phyloP scores from a whole-genome alignment of 2,797 vertebrate genomes.

The Ctenosaura bakeri region DNA sequence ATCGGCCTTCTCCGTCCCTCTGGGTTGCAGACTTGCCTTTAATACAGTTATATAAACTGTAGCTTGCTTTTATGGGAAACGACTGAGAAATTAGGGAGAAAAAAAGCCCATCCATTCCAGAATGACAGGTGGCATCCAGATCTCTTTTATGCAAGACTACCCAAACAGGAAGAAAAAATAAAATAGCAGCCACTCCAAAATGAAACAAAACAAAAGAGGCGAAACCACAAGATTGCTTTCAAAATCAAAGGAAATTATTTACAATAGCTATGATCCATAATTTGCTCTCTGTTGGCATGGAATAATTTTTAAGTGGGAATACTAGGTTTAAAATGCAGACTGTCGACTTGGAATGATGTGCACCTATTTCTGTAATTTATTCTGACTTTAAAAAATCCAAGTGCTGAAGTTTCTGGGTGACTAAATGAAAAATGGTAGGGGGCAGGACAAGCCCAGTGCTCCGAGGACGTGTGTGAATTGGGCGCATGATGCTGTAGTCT shows the following conservation, averaged over 20 bases:
- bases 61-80: not conserved
- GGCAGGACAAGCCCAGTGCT: not conserved
- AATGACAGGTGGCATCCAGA: not conserved
- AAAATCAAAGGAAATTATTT: constrained; percentile 16
- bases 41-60: not conserved
- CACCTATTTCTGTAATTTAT: not conserved
- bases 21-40: rapidly evolving
- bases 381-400: not conserved
- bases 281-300: not conserved
- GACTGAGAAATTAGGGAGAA: constrained; percentile 4
- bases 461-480: not conserved
- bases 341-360: constrained; percentile 13
- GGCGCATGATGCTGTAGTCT: no score
- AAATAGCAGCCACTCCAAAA: not conserved
- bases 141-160: not conserved
- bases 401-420: not conserved
- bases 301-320: constrained; percentile 8
- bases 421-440: not conserved
- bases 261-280: constrained; percentile 4
- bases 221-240: constrained; percentile 10
- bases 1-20: constrained; percentile 5
- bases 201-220: not conserved
- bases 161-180: not conserved
- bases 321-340: constrained; percentile 29
- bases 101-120: not conserved